These are phyloP conservation scores for Colostygia pectinataria DNA, from an alignment of 2,888 invertebrate species.

Conservation along the genomic window DNA sequence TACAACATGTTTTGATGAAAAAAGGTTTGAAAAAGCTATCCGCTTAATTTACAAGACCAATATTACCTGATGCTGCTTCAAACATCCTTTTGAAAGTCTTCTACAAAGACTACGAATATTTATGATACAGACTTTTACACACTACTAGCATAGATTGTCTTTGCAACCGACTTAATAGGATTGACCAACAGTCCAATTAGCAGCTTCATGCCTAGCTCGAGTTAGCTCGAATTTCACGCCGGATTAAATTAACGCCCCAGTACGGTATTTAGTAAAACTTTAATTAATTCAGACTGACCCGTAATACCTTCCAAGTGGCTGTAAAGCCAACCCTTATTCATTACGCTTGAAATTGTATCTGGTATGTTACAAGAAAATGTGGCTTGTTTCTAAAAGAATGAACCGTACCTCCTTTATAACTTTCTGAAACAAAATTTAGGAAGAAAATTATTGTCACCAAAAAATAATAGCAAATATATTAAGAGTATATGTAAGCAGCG, in stretches of 20 bases:
- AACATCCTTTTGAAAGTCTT: no score
- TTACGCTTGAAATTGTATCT: slow-evolving; percentile 20
- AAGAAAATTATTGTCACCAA: no score
- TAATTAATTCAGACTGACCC: slow-evolving; percentile 54
- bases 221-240: slow-evolving; percentile 25
- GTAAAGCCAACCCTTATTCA: slow-evolving; percentile 37
- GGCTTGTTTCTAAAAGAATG: no score
- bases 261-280: slow-evolving; percentile 52
- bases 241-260: slow-evolving; percentile 31
- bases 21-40: no score
- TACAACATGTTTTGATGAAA: no score
- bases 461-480: no score
- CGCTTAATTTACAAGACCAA: no score
- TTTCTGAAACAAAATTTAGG: no score
- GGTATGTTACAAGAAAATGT: background rate
- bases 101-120: no score
- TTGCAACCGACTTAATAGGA: slow-evolving; percentile 9
- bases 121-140: background rate
- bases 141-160: slow-evolving; percentile 3
- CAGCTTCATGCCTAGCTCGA: slow-evolving; percentile 13
- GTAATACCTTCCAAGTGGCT: slow-evolving; percentile 51
- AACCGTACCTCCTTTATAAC: no score
- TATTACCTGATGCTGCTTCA: no score
- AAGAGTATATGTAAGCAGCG: no score
- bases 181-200: slow-evolving; percentile 19